Percentiles rank a stretch among this genome's conserved stretches.
Evolutionary conservation across 2,888 invertebrate species (phyloP).

Genomic region (Erynnis tages): DNA sequence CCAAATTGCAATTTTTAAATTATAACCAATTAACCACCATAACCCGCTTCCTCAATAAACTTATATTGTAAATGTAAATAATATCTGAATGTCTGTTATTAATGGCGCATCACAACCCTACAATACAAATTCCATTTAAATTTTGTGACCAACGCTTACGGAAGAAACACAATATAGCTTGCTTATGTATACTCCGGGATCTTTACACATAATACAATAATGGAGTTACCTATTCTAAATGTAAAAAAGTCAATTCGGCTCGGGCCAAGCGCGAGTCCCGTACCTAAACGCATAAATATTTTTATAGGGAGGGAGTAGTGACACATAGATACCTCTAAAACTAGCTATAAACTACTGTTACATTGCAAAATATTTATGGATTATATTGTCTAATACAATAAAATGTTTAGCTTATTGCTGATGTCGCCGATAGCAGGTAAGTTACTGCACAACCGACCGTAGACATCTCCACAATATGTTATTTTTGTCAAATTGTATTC

Average conservation of each 20-base stretch:
- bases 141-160: no score
- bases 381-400: conserved; percentile 27
- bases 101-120: no score
- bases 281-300: conserved; percentile 25
- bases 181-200: background rate
- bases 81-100: no score
- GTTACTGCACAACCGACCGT: conserved; percentile 13
- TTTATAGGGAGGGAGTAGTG: conserved; percentile 5
- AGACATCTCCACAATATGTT: conserved; percentile 19
- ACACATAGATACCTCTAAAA: conserved; percentile 7
- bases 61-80: no score
- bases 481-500: background rate
- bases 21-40: no score
- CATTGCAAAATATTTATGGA: conserved; percentile 27
- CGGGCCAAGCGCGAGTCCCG: conserved; percentile 9
- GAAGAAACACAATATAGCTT: no score
- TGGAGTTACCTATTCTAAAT: conserved; percentile 7
- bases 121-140: no score
- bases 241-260: conserved; percentile 11
- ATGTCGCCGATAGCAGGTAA: conserved; percentile 20
- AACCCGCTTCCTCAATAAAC: no score
- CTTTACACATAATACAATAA: conserved; percentile 9
- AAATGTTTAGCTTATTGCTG: conserved; percentile 11
- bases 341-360: conserved; percentile 22
- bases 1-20: no score